Evolutionary conservation across 35 echinoderm and acorn worm genomes (phyloP).

Genomic region (Apostichopus parvimensis): DNA sequence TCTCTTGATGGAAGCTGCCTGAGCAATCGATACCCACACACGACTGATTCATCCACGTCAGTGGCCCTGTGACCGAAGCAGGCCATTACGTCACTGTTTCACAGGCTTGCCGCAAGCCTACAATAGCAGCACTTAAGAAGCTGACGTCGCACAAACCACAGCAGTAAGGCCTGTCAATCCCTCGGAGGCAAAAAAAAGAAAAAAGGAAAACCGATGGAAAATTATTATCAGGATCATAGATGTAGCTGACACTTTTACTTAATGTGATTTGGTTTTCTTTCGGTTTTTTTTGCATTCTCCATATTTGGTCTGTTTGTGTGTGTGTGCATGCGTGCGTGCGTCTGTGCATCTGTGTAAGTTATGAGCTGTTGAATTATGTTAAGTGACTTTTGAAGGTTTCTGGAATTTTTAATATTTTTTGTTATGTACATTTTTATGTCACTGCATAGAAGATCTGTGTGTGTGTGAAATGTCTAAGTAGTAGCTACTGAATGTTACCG

Average conservation of each 20-base stretch:
- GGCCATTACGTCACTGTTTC: constrained; percentile 32
- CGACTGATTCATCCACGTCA: constrained; percentile 21
- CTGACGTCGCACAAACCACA: background rate
- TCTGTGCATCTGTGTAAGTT: background rate
- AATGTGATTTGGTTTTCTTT: background rate
- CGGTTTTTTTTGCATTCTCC: background rate
- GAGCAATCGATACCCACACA: constrained; percentile 38
- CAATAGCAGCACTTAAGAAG: constrained; percentile 47
- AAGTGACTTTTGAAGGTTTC: background rate
- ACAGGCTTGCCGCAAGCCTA: constrained; percentile 27
- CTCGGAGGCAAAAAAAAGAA: constrained; percentile 19
- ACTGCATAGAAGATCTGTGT: background rate
- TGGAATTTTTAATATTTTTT: background rate
- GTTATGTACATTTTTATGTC: background rate
- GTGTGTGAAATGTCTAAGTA: background rate
- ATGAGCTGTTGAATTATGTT: background rate
- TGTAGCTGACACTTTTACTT: background rate
- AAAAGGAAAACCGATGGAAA: background rate
- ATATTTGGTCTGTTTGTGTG: background rate
- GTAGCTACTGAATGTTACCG: no score
- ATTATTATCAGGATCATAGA: constrained; percentile 11
- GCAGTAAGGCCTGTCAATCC: background rate
- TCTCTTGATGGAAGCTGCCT: constrained; percentile 16
- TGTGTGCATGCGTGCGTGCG: background rate
- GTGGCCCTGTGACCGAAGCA: constrained; percentile 51